phyloP scores from a whole-genome alignment of 1,140 invertebrate genomes.

The Heliothis virescens region DNA sequence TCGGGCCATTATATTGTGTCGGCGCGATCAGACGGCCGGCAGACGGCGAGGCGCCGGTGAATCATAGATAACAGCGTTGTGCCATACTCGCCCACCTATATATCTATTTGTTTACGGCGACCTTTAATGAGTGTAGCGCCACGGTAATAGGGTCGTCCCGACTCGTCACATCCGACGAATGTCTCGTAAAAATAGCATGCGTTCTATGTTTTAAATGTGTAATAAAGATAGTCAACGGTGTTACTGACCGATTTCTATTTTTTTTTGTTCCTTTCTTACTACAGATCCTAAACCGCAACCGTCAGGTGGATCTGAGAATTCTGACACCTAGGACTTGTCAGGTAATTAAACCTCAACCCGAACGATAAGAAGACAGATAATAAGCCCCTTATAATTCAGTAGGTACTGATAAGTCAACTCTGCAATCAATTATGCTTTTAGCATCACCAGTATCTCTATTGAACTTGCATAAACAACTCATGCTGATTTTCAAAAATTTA shows the following conservation, averaged over 20 bases:
- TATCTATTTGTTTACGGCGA: conserved; percentile 78
- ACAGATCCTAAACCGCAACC: not conserved
- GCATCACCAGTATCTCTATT: too few species aligned
- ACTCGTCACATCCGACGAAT: conserved; percentile 58
- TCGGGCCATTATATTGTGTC: conserved; percentile 73
- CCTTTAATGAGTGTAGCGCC: conserved; percentile 73
- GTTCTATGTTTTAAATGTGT: conserved; percentile 40
- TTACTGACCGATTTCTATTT: not conserved
- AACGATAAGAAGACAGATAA: too few species aligned
- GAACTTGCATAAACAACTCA: too few species aligned
- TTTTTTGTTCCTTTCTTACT: not conserved
- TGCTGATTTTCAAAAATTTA: too few species aligned
- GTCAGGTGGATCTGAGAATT: too few species aligned
- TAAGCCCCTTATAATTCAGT: too few species aligned
- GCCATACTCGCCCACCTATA: conserved; percentile 76
- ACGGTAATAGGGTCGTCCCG: conserved; percentile 65
- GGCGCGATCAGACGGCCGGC: conserved; percentile 74
- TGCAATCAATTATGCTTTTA: too few species aligned
- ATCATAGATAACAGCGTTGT: conserved; percentile 77
- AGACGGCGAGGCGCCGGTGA: conserved; percentile 82
- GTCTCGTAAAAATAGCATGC: conserved; percentile 67
- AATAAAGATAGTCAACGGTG: not conserved
- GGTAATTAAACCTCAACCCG: too few species aligned
- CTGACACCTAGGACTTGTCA: too few species aligned
- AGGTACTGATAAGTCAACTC: too few species aligned